Evolutionary conservation across 2,797 vertebrate genomes (phyloP).

Genomic region (Pseudocheirus occidentalis): DNA sequence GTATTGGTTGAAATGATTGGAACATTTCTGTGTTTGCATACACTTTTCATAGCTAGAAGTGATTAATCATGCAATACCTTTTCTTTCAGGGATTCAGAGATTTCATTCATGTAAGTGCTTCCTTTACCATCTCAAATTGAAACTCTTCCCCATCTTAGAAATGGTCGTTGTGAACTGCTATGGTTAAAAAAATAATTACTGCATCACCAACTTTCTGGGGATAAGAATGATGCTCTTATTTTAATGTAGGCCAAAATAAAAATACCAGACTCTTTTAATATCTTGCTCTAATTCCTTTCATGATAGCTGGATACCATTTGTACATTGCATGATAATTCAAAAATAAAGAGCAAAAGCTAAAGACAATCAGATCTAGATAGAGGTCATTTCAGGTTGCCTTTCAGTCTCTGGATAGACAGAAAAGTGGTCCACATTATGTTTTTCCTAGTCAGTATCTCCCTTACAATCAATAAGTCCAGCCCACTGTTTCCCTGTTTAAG

Average conservation of each 20-base stretch:
- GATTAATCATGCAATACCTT: neutral
- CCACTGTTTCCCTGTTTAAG: neutral
- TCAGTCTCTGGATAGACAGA: constrained; percentile 25
- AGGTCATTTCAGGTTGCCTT: neutral
- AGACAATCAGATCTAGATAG: constrained; percentile 25
- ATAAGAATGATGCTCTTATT: neutral
- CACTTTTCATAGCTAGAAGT: constrained; percentile 28
- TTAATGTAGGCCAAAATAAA: neutral
- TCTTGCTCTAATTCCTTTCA: constrained; percentile 45
- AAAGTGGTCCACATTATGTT: neutral
- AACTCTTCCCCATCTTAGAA: neutral
- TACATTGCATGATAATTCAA: constrained; percentile 45
- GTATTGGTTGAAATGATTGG: neutral
- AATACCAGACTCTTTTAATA: constrained; percentile 27
- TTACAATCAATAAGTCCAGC: neutral
- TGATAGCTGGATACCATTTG: constrained; percentile 30
- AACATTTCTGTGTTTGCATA: neutral
- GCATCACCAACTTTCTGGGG: neutral
- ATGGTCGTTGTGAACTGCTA: neutral
- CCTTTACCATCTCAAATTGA: neutral
- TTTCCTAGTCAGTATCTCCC: neutral
- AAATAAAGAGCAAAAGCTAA: constrained; percentile 44
- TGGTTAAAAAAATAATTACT: neutral
- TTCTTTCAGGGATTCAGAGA: neutral
- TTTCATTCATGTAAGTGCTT: neutral